A percentile compares a stretch with the other conserved stretches of the same genome.
Evolutionary conservation across 2,888 invertebrate species (phyloP).

Genomic region (Stictocephala bisonia): DNA sequence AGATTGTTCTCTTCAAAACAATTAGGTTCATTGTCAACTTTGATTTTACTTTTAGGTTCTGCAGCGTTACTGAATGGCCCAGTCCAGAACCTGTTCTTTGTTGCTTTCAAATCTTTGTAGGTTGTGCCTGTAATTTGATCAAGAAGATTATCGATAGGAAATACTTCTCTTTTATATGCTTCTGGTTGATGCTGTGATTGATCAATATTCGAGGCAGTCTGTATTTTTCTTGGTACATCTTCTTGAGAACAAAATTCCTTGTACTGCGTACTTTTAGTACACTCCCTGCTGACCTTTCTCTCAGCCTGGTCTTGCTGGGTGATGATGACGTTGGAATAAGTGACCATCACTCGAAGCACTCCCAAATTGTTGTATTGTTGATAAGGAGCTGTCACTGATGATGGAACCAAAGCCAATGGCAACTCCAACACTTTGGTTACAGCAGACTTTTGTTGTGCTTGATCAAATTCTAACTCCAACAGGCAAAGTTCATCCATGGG

Average conservation of each 20-base stretch:
- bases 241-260: no score
- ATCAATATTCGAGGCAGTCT: no score
- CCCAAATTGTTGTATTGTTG: background rate
- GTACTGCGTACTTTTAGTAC: no score
- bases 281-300: background rate
- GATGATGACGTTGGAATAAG: slow-evolving; percentile 20
- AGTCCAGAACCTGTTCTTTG: slow-evolving; percentile 4
- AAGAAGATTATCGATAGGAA: no score
- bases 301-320: background rate
- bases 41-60: no score
- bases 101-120: background rate
- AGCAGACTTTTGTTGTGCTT: background rate
- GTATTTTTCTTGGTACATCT: no score
- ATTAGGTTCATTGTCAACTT: background rate
- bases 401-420: slow-evolving; percentile 38
- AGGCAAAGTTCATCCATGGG: slow-evolving; percentile 36
- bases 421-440: slow-evolving; percentile 28
- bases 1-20: background rate
- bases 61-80: background rate
- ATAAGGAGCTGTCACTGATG: slow-evolving; percentile 37
- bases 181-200: no score
- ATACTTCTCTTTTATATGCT: no score
- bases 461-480: slow-evolving; percentile 31
- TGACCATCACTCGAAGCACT: slow-evolving; percentile 7
- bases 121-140: no score